Percentiles rank a stretch among this genome's conserved stretches.
phyloP scores from a whole-genome alignment of 2,113 vertebrate genomes.

The Mormoops blainvillei region DNA sequence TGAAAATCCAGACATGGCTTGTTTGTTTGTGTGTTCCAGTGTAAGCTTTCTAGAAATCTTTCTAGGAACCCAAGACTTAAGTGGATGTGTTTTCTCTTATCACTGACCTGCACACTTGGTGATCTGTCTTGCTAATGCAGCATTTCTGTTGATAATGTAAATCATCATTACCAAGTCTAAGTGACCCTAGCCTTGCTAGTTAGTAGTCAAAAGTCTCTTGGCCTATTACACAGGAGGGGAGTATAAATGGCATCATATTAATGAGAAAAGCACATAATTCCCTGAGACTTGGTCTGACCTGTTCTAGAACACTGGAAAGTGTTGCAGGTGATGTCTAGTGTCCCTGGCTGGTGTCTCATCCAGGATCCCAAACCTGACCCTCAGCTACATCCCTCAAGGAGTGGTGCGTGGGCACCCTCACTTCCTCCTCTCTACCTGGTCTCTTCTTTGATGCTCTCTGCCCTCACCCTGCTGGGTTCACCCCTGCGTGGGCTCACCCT shows the following conservation, averaged over 20 bases:
- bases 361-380: neutral
- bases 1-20: conserved; percentile 4
- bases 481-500: no score
- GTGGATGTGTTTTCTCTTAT: neutral
- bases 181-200: neutral
- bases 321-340: neutral
- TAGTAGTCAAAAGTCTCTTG: neutral
- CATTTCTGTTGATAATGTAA: neutral
- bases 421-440: neutral
- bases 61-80: conserved; percentile 28
- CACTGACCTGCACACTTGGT: neutral
- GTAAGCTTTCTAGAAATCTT: conserved; percentile 43
- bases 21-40: neutral
- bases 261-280: neutral
- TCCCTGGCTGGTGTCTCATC: neutral
- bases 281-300: neutral
- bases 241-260: neutral
- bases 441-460: neutral
- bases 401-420: neutral
- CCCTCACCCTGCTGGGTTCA: no score
- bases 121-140: neutral
- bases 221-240: neutral
- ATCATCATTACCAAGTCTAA: neutral
- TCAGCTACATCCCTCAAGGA: neutral
- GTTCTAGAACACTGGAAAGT: neutral